phyloP scores from a whole-genome alignment of 2,888 invertebrate species.

The Drosophila infuscata region DNA sequence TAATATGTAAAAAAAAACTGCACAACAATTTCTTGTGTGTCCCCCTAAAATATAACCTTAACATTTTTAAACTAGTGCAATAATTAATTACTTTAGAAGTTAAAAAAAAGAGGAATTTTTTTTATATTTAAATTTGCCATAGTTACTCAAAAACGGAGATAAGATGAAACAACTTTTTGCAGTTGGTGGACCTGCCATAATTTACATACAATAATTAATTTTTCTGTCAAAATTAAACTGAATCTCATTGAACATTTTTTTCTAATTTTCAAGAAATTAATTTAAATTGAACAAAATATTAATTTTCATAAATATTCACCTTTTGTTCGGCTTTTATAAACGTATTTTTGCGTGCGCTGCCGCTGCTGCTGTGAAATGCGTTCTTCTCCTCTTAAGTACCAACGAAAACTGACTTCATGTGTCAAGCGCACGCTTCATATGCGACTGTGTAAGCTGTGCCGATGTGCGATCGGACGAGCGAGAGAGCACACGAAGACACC shows the following conservation, averaged over 20 bases:
- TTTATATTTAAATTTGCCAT: background rate
- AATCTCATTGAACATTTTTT: conserved; percentile 14
- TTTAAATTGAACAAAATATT: conserved; percentile 11
- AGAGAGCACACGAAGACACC: conserved; percentile 8
- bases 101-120: background rate
- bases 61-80: background rate
- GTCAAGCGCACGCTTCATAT: conserved; percentile 4
- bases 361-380: background rate
- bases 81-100: background rate
- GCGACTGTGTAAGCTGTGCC: background rate
- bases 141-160: background rate
- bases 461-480: conserved; percentile 18
- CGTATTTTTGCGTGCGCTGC: conserved; percentile 22
- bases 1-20: background rate
- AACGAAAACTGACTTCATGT: conserved; percentile 4
- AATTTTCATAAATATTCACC: conserved; percentile 66
- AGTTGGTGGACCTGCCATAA: background rate
- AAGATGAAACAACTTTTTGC: background rate
- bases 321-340: conserved; percentile 8
- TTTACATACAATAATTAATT: background rate
- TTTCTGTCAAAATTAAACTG: conserved; percentile 21
- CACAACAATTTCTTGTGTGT: background rate
- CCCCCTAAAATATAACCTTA: background rate
- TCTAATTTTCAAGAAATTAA: conserved; percentile 20
- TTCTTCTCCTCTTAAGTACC: conserved; percentile 20